phyloP scores from a whole-genome alignment of 2,888 invertebrate species.

The Bombyx huttoni region DNA sequence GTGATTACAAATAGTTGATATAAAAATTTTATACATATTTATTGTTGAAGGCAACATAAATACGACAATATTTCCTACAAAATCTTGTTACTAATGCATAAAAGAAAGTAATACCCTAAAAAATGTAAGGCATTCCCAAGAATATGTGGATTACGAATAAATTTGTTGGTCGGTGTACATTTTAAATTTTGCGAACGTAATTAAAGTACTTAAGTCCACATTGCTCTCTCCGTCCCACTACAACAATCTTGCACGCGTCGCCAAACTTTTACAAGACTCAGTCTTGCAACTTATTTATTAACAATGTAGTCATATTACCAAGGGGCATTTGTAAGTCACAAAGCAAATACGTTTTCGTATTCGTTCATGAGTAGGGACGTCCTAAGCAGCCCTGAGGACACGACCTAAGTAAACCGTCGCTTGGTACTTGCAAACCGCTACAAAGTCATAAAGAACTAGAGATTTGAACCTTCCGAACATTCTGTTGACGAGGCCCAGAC shows the following conservation, averaged over 20 bases:
- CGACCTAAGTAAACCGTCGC: slow-evolving; percentile 57
- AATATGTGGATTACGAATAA: no score
- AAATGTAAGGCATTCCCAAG: no score
- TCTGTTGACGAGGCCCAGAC: slow-evolving; percentile 41
- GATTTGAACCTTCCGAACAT: slow-evolving; percentile 41
- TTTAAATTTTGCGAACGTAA: background rate
- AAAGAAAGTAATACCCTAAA: no score
- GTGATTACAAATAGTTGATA: no score
- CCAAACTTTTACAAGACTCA: slow-evolving; percentile 33
- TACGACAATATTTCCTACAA: no score
- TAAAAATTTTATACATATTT: no score
- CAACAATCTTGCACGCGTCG: slow-evolving; percentile 4
- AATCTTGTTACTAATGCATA: no score
- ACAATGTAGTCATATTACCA: slow-evolving; percentile 51
- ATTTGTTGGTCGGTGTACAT: background rate
- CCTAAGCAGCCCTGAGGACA: slow-evolving; percentile 43
- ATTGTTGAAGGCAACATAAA: no score
- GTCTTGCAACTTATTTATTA: slow-evolving; percentile 44
- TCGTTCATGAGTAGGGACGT: slow-evolving; percentile 48
- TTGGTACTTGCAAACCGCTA: slow-evolving; percentile 32
- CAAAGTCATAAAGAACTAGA: slow-evolving; percentile 51
- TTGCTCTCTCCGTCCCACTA: slow-evolving; percentile 4
- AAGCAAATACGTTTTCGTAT: slow-evolving; percentile 55
- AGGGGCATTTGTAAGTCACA: slow-evolving; percentile 58
- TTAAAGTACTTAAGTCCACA: background rate